Evolutionary conservation across 2,113 vertebrate species (phyloP).

Genomic region (Junco hyemalis): DNA sequence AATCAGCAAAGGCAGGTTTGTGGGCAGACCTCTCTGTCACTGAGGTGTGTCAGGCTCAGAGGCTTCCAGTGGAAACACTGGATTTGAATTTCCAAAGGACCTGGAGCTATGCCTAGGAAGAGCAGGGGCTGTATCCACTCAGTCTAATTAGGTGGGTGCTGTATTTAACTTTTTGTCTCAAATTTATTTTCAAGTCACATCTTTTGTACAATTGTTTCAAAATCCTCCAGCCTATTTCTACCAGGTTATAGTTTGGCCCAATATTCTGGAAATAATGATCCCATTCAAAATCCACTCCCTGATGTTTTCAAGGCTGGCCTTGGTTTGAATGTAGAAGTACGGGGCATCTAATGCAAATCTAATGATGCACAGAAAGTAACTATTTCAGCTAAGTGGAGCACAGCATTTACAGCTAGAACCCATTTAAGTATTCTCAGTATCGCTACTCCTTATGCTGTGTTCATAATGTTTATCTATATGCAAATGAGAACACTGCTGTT

Average conservation of each 20-base stretch:
- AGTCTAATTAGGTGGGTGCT: neutral
- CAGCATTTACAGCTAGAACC: neutral
- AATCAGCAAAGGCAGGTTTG: neutral
- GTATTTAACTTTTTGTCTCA: neutral
- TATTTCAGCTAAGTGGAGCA: neutral
- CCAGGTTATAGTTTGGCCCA: neutral
- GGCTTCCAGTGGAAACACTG: neutral
- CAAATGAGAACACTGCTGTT: conserved; percentile 14
- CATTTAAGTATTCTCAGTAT: neutral
- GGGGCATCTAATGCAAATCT: neutral
- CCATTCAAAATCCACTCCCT: neutral
- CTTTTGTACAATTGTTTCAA: neutral
- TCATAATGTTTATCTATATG: conserved; percentile 52
- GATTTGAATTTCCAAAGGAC: neutral
- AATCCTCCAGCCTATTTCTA: neutral
- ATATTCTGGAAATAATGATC: neutral
- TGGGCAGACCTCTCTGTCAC: neutral
- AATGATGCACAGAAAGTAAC: neutral
- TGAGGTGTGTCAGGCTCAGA: neutral
- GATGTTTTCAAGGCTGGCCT: neutral
- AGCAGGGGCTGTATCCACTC: neutral
- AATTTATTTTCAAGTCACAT: neutral
- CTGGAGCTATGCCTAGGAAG: neutral
- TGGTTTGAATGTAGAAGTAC: neutral
- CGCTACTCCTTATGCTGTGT: neutral